Base-by-base conservation (phyloP, 2,113 vertebrate species). In the Gila orcuttii region DNA sequence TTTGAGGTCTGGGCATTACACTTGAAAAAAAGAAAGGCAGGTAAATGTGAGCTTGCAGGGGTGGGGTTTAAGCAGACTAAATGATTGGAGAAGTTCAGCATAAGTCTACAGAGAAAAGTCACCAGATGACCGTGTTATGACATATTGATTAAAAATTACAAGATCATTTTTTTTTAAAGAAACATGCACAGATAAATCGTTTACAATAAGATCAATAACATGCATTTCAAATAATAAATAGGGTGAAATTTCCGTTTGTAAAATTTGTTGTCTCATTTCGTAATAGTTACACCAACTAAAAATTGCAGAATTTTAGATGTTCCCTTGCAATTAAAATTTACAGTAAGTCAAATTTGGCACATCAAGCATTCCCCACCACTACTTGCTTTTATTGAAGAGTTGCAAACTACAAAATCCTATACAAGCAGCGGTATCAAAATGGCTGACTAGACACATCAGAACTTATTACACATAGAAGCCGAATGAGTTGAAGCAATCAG, bases 401-500 rank as follows among this genome's bases (percentile, higher is more conserved):
- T 83, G 66, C 31, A 82, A 81, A 50, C 79, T 66, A 45, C 13
- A 28, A 82, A 66, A 52, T 23, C 39, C 66, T 33, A 69, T 55
- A 71, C 47, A 39, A 42, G 47, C 28, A 36, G 66, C 31, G 8
- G 19, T 25, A 57, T 69, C 64, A 57, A 69, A 69, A 73, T 83
- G 81, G 66, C 66, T 71, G 50, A 73, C 81, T 57, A 73, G 31
- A 50, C 62, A 82, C 17, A 52, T 82, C 42, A 21, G 66, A 71
- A 33, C 23, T 71, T 59, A 39, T 21, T 5, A n/a, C 21, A 8
- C 9, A 28, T 33, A 82, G 25, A 68, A 69, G 42, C 31, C 4
- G 45, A 83, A 57, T 17, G 50, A 83, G 45, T 52, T 68, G 28
- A 82, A 33, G 62, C 60, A 82, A 73, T 83, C 50, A 73, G 23